phyloP scores from a whole-genome alignment of 2,113 vertebrate species.

The Phycodurus eques region DNA sequence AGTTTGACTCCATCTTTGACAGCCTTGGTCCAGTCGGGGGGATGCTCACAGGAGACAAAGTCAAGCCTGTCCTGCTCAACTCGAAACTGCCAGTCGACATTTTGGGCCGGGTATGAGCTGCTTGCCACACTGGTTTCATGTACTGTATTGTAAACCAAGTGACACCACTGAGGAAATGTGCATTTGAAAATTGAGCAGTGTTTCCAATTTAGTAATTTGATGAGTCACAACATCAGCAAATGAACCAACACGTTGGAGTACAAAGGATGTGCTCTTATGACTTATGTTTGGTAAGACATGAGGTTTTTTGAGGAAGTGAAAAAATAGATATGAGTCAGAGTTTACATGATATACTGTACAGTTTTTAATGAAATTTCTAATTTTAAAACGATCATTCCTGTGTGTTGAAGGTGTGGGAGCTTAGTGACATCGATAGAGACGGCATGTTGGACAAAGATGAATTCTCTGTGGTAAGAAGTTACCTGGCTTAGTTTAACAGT shows the following conservation, averaged over 20 bases:
- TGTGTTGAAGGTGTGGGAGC: conserved; percentile 90
- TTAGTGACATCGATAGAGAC: conserved; percentile 95
- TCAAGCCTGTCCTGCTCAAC: conserved; percentile 97
- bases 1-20: conserved; percentile 95
- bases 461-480: conserved; percentile 92
- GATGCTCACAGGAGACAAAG: conserved; percentile 92
- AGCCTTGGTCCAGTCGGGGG: conserved; percentile 88
- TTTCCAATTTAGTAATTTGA: background rate
- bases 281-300: background rate
- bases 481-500: background rate
- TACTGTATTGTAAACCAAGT: background rate
- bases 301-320: conserved; percentile 12
- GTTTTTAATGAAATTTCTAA: conserved; percentile 15
- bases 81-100: conserved; percentile 97
- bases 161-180: background rate
- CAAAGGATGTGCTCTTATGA: conserved; percentile 6
- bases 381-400: conserved; percentile 10
- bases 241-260: background rate
- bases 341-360: conserved; percentile 5
- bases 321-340: background rate
- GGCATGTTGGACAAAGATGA: conserved; percentile 97
- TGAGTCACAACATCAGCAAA: background rate
- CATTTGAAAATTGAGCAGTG: background rate
- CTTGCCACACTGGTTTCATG: background rate
- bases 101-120: conserved; percentile 86